These are phyloP conservation scores for Papilio glaucus DNA, from an alignment of 1,140 invertebrate genomes.

Conservation along the genomic window DNA sequence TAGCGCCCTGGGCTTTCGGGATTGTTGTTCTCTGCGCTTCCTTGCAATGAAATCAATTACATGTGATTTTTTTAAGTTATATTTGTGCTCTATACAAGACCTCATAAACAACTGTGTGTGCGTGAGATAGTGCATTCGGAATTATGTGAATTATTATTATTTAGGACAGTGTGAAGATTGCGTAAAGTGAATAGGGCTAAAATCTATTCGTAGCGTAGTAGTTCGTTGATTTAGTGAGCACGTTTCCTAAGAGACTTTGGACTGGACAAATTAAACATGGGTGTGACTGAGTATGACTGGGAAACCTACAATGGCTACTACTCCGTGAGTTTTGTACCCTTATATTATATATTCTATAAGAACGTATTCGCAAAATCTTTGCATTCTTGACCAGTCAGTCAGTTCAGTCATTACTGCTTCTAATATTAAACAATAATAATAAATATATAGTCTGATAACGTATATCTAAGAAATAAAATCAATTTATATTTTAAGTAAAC, in stretches of 20 bases:
- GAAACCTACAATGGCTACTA: conserved; percentile 77
- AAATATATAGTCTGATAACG: background rate
- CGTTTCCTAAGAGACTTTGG: conserved; percentile 55
- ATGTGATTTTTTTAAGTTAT: conserved; percentile 62
- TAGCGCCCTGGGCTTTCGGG: conserved; percentile 70
- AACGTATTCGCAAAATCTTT: background rate
- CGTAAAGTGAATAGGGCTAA: conserved; percentile 39
- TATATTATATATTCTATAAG: conserved; percentile 24
- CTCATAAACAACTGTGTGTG: conserved; percentile 74
- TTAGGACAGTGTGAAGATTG: conserved; percentile 46
- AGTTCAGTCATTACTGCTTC: no score
- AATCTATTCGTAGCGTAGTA: conserved; percentile 50
- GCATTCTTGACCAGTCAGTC: background rate
- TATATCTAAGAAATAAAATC: background rate
- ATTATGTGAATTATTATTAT: conserved; percentile 40
- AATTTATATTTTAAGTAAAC: background rate
- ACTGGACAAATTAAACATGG: conserved; percentile 69
- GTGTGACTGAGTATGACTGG: conserved; percentile 79
- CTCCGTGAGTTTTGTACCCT: conserved; percentile 64
- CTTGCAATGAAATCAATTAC: conserved; percentile 69
- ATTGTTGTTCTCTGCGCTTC: conserved; percentile 60
- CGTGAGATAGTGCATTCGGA: conserved; percentile 65
- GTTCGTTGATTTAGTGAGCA: conserved; percentile 57
- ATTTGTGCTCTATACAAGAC: conserved; percentile 55
- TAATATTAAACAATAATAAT: background rate